Evolutionary conservation across 2,888 invertebrate species (phyloP), one percentile per base, ranked within the genome.

Genomic region (Drosophila trichaetosa): DNA sequence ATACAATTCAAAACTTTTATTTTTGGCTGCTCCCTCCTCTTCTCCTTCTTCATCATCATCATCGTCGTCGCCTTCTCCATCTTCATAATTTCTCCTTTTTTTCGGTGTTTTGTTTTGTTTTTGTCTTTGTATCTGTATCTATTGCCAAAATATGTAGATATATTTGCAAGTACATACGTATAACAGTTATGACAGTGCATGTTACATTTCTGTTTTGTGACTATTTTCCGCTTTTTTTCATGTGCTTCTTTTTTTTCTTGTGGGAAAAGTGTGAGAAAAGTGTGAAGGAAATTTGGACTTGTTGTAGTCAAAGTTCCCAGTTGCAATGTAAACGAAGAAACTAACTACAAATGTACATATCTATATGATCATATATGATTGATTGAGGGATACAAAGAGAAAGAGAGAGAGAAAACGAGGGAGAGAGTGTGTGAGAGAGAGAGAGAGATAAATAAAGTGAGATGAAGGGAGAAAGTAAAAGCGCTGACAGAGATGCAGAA

Each of bases 1-100:
- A 89, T 83, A 83, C 74, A 73, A 46, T 48, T 48, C 18, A n/a
- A 38, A 71, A 57, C 29, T 57, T 46, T 11, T 57, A 48, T 36
- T 21, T 58, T 33, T 33, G 8, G 27, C 29, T 27, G 34, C 62
- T 34, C 31, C 10, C 57, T 52, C 38, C 18, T 51, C 64, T n/a
- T 33, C 60, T 27, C 27, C n/a, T 27, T 33, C n/a, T 10, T 13
- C 21, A 10, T 33, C n/a, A 3, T 18, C 21, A 8, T 27, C 27
- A 27, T n/a, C 16, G 2, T 38, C 31, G 10, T 24, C 16, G 31
- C n/a, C 27, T 1, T 7, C 11, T 18, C 10, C 29, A 21, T 18
- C 21, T 3, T 36, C 21, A 16, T 2, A 31, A 31, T 18, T n/a
- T 36, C 11, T 36, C 42, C 10, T 24, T 18, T 21, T 53, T 13